Base-by-base conservation (phyloP, 2,797 vertebrate species). In the Coilia nasus region DNA sequence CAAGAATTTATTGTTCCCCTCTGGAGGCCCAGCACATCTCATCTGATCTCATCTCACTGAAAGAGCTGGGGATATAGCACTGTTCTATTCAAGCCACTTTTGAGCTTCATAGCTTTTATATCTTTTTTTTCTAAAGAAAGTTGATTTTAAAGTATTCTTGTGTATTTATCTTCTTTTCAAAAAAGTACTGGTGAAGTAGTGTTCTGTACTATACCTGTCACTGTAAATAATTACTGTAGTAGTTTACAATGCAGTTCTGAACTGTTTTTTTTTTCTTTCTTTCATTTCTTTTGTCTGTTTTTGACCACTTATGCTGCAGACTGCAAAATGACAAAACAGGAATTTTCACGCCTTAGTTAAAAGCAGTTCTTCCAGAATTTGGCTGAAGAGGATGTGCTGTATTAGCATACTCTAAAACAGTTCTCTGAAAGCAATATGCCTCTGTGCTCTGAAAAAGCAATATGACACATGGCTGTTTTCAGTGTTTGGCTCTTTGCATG, bases 201-300 rank as follows among this genome's bases (percentile, higher is more conserved):
- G 86, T 87, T 90, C 87, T 83, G 87, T 91, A 89, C 89, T 91
- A 90, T 93, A 93, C 93, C 88, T 87, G 86, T 92, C 92, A 89
- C 82, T 92, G 90, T 91, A 94, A 92, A 95, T 94, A 93, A 90
- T 92, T 85, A 81, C 92, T 93, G 90, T 92, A 91, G 89, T 90
- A 82, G 90, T 90, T 93, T 92, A 84, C 86, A 88, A 85, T 84
- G 82, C 87, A 89, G 89, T 91, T 90, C 31, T 87, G 81, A 89
- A 91, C 86, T 90, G 88, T 87, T 88, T 83, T 50, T 47, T n/a
- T 82, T 87, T 50, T 78, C 28, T 78, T 6, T 83, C 3, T 54
- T 62, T 28, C 54, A 54, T 44, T 62, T 23, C 54, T 62, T 81
- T 91, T 86, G 90, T 85, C 91, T 90, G 86, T 89, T 90, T 84